Conservation (phyloP, 2,888 invertebrate species). For the Pollenia griseotomentosa region DNA sequence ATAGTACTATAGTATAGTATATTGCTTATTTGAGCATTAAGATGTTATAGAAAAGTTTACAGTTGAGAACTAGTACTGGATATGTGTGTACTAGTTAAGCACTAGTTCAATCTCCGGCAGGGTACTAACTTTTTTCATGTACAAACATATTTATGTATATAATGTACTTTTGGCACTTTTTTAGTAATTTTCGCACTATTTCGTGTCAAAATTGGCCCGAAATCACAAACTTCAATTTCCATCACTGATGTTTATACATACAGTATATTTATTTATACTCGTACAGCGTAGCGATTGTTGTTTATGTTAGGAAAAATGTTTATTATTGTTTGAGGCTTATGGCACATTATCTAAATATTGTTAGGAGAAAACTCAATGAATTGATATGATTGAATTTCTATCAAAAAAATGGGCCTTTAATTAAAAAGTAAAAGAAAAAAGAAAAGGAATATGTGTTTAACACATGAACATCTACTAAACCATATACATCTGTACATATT, state of each 20-base stretch:
- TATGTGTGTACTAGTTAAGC: too few species aligned
- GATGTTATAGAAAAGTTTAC: too few species aligned
- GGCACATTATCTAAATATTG: conserved; percentile 66
- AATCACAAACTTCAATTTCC: too few species aligned
- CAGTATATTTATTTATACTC: background rate
- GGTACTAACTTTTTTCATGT: too few species aligned
- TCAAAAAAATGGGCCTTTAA: conserved; percentile 27
- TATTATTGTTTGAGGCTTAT: conserved; percentile 63
- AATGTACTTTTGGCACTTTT: too few species aligned
- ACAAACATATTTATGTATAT: too few species aligned
- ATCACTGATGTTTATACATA: background rate
- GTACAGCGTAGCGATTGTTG: conserved; percentile 13
- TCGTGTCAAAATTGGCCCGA: too few species aligned
- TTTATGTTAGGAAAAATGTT: conserved; percentile 54
- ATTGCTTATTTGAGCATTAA: too few species aligned
- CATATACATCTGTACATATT: background rate
- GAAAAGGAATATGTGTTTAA: background rate
- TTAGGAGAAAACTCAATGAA: conserved; percentile 62
- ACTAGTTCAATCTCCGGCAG: too few species aligned
- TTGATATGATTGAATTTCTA: conserved; percentile 47
- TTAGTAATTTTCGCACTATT: too few species aligned
- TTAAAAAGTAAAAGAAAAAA: background rate
- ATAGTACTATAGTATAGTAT: too few species aligned
- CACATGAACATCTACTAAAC: conserved; percentile 20
- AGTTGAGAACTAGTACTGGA: too few species aligned